These are phyloP conservation scores for Sialis fuliginosa DNA, from an alignment of 2,888 invertebrate species.

Conservation along the genomic window DNA sequence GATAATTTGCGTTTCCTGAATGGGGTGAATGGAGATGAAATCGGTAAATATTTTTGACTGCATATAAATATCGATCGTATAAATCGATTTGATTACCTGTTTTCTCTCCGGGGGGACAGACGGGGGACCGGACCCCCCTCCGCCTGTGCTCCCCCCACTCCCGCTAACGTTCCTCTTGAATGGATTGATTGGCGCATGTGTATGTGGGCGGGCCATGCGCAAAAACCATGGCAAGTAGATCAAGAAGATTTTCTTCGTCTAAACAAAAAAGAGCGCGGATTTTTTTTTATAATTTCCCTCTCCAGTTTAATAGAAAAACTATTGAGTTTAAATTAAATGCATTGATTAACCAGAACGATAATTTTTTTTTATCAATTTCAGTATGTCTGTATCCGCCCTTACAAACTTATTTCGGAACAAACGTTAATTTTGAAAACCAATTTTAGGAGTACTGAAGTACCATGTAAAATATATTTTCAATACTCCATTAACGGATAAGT, in stretches of 20 bases:
- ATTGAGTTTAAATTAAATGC: no score
- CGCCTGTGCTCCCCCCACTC: conserved; percentile 14
- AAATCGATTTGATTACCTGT: conserved; percentile 8
- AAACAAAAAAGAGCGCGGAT: neutral
- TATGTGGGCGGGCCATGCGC: conserved; percentile 70
- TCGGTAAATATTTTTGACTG: neutral
- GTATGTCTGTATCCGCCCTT: no score
- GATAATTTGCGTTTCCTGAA: neutral
- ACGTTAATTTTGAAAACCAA: no score
- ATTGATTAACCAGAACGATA: no score
- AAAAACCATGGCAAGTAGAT: conserved; percentile 95
- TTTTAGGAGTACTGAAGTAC: no score
- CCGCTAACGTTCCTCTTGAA: conserved; percentile 8
- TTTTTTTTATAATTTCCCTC: no score
- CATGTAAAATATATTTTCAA: no score
- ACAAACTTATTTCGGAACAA: no score
- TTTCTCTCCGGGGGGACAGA: conserved; percentile 25
- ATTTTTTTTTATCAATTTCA: no score
- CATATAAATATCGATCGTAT: neutral
- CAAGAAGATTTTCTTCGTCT: conserved; percentile 45
- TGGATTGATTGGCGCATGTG: conserved; percentile 14
- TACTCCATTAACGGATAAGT: no score
- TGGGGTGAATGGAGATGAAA: neutral
- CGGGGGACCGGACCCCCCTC: conserved; percentile 38
- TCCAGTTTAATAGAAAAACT: no score